Evolutionary conservation across 2,888 invertebrate genomes (phyloP).

Genomic region (Baccha elongata): DNA sequence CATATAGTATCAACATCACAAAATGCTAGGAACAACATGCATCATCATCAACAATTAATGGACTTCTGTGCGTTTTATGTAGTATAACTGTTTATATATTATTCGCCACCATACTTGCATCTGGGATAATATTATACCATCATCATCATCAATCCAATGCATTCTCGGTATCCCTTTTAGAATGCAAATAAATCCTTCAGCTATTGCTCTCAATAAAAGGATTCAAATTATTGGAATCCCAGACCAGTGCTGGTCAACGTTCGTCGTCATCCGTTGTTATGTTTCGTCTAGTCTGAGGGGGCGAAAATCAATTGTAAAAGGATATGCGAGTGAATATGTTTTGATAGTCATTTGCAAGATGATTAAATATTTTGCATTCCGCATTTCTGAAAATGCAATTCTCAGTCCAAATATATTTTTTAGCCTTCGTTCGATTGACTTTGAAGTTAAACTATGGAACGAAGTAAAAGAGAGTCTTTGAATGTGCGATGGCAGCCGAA

Average conservation of each 20-base stretch:
- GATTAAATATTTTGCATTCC: constrained; percentile 67
- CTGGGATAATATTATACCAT: constrained; percentile 1
- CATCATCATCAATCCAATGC: constrained; percentile 13
- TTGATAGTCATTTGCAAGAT: constrained; percentile 69
- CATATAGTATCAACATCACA: background rate
- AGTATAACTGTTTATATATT: constrained; percentile 7
- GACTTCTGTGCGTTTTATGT: constrained; percentile 10
- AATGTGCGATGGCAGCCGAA: constrained; percentile 7
- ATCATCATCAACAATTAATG: constrained; percentile 56
- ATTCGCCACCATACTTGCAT: constrained; percentile 22
- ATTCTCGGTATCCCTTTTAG: constrained; percentile 49
- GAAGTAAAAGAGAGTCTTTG: constrained; percentile 4
- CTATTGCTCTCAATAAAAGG: constrained; percentile 58
- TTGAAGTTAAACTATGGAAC: background rate
- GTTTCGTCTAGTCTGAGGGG: constrained; percentile 4
- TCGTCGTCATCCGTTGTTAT: background rate
- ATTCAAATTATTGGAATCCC: constrained; percentile 68
- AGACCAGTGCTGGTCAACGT: constrained; percentile 19
- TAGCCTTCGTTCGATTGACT: background rate
- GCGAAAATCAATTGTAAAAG: constrained; percentile 26
- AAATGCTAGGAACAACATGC: constrained; percentile 31
- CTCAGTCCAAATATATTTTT: background rate
- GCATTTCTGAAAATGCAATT: constrained; percentile 30
- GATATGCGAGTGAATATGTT: constrained; percentile 38
- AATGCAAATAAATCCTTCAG: constrained; percentile 60